Base-by-base conservation (phyloP, 2,113 vertebrate genomes). In the Melanostigma gelatinosum region DNA sequence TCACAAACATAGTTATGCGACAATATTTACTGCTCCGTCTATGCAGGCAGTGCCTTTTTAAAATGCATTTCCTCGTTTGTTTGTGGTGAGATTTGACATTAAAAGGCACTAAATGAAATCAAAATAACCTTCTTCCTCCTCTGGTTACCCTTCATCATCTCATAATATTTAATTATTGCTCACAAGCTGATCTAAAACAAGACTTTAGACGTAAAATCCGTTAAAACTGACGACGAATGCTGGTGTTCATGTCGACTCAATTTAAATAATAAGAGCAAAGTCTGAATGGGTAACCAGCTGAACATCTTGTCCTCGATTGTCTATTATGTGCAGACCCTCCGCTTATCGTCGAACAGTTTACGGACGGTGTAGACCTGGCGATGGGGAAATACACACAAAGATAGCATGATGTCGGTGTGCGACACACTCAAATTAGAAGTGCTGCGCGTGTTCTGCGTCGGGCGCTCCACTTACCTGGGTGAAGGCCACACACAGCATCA, bases 321-420 rank as follows among this genome's bases (percentile, higher is more conserved):
- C 38, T 32, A 27, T 52, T 96, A 97, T 52, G 96, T 96, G 84
- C 85, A 93, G 68, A 96, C 91, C 7, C 90, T 93, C 54, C 95
- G 90, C 92, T 95, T 96, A 72, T 96, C 96, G 0, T 97, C 95
- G 61, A 97, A 97, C 79, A 97, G 95, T 91, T 94, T 96, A 79
- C 96, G 96, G 40, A 97, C 92, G 0, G 96, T 96, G 94, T 95
- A 97, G 44, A 97, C 96, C 92, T 94, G 81, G 13, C 40, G 44
- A 29, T 7, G 44, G 57, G 68, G 24, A 34, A 38, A 58, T 1
- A n/a, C 24, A 69, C 34, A 75, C 29, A 74, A 2, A 75, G 32
- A 70, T 0, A 24, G 32, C 34, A 34, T 12, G 32, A 10, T 24
- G 20, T 15, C 10, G 5, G 4, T 6, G 8, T 15, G 20, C 27